These are phyloP conservation scores for Anoplolepis gracilipes DNA, from an alignment of 1,140 invertebrate genomes.

Conservation along the genomic window DNA sequence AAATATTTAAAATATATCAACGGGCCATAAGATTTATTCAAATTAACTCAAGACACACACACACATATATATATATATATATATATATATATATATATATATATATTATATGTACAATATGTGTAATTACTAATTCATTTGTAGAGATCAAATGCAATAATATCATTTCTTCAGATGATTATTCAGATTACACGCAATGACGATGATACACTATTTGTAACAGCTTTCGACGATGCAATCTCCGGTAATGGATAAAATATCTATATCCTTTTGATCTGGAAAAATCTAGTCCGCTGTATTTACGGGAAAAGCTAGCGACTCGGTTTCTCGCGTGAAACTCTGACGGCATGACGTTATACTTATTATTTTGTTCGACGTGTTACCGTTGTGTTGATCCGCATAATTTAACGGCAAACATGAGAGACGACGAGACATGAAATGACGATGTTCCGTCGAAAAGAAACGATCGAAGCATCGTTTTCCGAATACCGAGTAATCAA, in stretches of 20 bases:
- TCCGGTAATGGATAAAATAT: constrained; percentile 17
- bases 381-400: background rate
- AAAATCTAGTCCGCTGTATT: constrained; percentile 38
- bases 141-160: constrained; percentile 11
- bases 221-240: constrained; percentile 38
- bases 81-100: no score
- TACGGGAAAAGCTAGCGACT: constrained; percentile 59
- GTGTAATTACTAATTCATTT: background rate
- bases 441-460: background rate
- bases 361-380: constrained; percentile 56
- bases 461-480: constrained; percentile 4
- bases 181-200: constrained; percentile 14
- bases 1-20: no score
- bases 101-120: no score
- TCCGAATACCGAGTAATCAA: constrained; percentile 17
- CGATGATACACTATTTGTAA: background rate
- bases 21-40: background rate
- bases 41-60: no score
- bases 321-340: constrained; percentile 45
- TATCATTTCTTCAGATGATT: background rate
- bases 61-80: no score
- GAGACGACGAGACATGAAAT: background rate
- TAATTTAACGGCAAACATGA: constrained; percentile 21
- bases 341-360: constrained; percentile 12
- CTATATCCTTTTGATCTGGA: constrained; percentile 53